Conservation (phyloP, 2,113 vertebrate species). For the Gnathonemus longibarbis region DNA sequence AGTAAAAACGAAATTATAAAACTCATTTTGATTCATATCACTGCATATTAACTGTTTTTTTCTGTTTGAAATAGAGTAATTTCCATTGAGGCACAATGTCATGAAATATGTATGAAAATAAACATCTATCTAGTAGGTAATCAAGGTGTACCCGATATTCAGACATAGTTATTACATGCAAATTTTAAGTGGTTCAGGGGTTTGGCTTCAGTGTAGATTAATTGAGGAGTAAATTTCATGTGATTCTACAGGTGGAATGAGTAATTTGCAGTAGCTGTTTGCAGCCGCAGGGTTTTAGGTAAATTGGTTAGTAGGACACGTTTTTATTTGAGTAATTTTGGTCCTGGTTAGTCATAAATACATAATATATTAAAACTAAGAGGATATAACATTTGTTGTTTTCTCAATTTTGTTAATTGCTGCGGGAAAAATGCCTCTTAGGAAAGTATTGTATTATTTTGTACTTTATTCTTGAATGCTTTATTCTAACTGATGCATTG, state of each 20-base stretch:
- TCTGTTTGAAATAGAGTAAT: neutral
- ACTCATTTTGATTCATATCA: neutral
- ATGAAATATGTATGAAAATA: neutral
- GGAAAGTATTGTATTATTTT: neutral
- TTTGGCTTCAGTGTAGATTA: neutral
- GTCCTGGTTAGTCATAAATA: neutral
- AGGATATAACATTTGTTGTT: neutral
- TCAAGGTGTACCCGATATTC: neutral
- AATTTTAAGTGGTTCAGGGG: neutral
- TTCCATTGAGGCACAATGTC: neutral
- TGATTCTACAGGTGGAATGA: neutral
- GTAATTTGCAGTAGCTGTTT: neutral
- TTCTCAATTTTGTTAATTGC: neutral
- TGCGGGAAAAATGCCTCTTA: neutral
- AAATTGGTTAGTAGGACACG: neutral
- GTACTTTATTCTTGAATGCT: neutral
- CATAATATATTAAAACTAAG: neutral
- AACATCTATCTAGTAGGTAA: neutral
- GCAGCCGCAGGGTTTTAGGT: neutral
- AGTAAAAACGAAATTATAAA: neutral
- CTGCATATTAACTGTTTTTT: neutral
- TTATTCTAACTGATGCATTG: neutral
- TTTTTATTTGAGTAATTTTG: neutral
- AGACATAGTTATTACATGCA: slow-evolving; percentile 1
- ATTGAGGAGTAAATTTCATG: neutral